Base-by-base conservation (phyloP, 2,113 vertebrate genomes). In the Nyctereutes procyonoides region DNA sequence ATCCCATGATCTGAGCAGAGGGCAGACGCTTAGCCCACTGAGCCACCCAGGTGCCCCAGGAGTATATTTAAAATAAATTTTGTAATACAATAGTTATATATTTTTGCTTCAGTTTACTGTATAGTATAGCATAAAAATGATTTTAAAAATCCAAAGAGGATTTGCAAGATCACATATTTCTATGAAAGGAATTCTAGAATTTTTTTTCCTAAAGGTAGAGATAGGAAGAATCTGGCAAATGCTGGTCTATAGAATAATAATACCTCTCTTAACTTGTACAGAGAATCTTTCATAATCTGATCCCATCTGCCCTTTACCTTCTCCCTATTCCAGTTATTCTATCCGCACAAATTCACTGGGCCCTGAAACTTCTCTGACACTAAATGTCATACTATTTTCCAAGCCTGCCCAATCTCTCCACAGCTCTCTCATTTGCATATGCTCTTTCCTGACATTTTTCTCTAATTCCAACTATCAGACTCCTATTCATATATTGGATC, bases 71-170 rank as follows among this genome's bases (percentile, higher is more conserved):
- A 93, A 90, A 67, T 58, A 90, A 87, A 56, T n/a, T 82, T 94
- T 43, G 30, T 53, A 71, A 92, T 63, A 79, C 9, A 56, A n/a
- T 63, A 76, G 51, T 56, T 88, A 86, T 17, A 55, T 85, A 30
- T 24, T 93, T 92, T 90, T 93, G 62, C 35, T 53, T 90, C 43
- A 43, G 14, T 80, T 84, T 17, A 93, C 32, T 95, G 94, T 88
- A 60, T 24, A 69, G 38, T 48, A 20, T 12, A 56, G 38, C 28
- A 94, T 87, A 79, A 84, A 73, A 69, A 62, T 28, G 14, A 92
- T 84, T 85, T 53, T 51, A 2, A 71, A 73, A 93, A 73, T 95
- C 3, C 16, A 32, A 53, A 58, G 85, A 62, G 24, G 32, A 62
- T 38, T 63, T 83, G 32, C 32, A 65, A 80, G 51, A 63, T 77